A percentile compares a stretch with the other conserved stretches of the same genome.
Evolutionary conservation across 2,797 vertebrate genomes (phyloP).

Genomic region (Lerista edwardsae): DNA sequence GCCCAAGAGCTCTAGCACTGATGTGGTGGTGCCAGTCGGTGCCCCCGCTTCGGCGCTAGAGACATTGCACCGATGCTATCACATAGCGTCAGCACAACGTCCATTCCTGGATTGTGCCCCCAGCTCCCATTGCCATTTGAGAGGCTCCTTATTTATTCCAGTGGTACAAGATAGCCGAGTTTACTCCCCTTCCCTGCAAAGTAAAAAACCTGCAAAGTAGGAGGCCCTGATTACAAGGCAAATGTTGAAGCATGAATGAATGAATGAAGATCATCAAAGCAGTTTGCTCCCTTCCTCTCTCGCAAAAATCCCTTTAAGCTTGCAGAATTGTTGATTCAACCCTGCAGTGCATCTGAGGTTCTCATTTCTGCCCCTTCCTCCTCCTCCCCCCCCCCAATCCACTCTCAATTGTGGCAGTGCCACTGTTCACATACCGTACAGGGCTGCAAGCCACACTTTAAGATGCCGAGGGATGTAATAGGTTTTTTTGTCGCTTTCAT

Average conservation of each 20-base stretch:
- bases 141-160: conserved; percentile 35
- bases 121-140: conserved; percentile 23
- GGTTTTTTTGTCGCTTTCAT: conserved; percentile 62
- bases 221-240: conserved; percentile 44
- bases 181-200: conserved; percentile 26
- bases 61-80: no score
- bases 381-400: background rate
- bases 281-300: conserved; percentile 49
- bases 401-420: conserved; percentile 40
- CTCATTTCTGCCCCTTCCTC: conserved; percentile 6
- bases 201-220: conserved; percentile 14
- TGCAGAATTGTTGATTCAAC: conserved; percentile 55
- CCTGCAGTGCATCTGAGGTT: conserved; percentile 42
- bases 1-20: no score
- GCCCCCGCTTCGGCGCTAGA: no score
- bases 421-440: conserved; percentile 47
- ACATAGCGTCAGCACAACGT: no score
- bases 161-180: conserved; percentile 21
- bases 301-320: conserved; percentile 56
- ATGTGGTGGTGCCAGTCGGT: no score
- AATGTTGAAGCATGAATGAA: conserved; percentile 50
- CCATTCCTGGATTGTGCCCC: no score
- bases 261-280: conserved; percentile 49
- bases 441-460: conserved; percentile 56
- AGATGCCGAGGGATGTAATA: conserved; percentile 60